Conservation (phyloP, 2,113 vertebrate species). For the Lipophrys pholis region DNA sequence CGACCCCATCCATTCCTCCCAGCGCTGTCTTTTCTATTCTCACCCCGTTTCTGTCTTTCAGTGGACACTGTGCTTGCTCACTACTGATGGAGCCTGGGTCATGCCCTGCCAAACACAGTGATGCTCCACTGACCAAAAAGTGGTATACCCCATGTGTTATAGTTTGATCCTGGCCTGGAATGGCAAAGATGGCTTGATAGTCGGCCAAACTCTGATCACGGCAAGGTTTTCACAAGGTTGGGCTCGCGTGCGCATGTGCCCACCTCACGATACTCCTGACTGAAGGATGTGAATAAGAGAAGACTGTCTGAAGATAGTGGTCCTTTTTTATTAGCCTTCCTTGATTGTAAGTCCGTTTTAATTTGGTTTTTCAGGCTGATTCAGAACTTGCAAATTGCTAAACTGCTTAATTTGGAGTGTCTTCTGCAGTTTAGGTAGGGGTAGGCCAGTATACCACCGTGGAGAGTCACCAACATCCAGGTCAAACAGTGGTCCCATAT, state of each 20-base stretch:
- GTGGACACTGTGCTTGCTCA: conserved; percentile 6
- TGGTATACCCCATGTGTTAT: conserved; percentile 39
- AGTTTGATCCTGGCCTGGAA: conserved; percentile 43
- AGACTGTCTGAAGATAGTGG: neutral
- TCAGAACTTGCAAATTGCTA: neutral
- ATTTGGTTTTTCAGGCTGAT: neutral
- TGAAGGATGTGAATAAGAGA: conserved; percentile 4
- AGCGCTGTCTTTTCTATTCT: conserved; percentile 9
- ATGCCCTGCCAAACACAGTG: conserved; percentile 49
- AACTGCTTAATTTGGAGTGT: neutral
- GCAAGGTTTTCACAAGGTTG: conserved; percentile 49
- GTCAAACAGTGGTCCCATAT: conserved; percentile 29
- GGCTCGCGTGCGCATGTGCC: neutral
- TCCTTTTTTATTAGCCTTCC: neutral
- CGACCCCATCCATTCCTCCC: conserved; percentile 26
- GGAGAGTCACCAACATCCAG: neutral
- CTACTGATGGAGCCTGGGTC: conserved; percentile 31
- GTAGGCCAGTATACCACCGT: neutral
- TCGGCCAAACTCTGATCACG: conserved; percentile 30
- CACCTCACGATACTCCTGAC: neutral
- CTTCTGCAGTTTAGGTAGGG: conserved; percentile 8
- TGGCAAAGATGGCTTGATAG: conserved; percentile 25
- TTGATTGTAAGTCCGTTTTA: neutral
- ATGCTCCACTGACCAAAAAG: conserved; percentile 52
- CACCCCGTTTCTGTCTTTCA: conserved; percentile 24